A percentile compares a stretch with the other conserved stretches of the same genome.
These are phyloP conservation scores for Hydrophis major DNA, from an alignment of 2,797 vertebrate species.

Conservation along the genomic window DNA sequence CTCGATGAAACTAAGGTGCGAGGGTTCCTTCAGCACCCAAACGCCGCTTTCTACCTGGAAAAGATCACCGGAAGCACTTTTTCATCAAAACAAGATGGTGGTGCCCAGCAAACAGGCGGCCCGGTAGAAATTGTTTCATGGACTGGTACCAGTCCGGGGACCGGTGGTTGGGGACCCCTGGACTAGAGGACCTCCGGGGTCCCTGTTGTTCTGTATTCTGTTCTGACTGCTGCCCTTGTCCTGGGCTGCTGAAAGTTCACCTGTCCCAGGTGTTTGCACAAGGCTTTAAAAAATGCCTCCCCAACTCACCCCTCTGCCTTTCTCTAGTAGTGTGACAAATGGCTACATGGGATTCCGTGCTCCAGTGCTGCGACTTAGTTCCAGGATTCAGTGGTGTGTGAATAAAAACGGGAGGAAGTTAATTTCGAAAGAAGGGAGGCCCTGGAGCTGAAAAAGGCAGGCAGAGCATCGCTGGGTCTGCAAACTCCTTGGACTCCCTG, in stretches of 20 bases:
- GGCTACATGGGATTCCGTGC: too few species aligned
- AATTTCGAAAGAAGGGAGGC: not conserved
- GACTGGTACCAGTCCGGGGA: too few species aligned
- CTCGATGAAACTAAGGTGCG: too few species aligned
- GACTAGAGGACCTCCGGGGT: not conserved
- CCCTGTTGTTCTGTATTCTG: not conserved
- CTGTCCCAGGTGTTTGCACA: not conserved
- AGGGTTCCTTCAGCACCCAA: too few species aligned
- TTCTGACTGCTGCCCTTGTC: not conserved
- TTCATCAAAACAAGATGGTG: too few species aligned
- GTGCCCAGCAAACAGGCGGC: too few species aligned
- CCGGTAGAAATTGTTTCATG: too few species aligned
- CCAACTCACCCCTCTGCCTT: not conserved
- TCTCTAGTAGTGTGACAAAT: not conserved
- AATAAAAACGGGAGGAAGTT: not conserved
- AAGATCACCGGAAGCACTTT: too few species aligned
- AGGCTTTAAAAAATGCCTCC: not conserved
- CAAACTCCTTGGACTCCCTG: too few species aligned
- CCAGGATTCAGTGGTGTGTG: not conserved
- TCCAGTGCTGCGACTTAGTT: not conserved
- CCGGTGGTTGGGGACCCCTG: too few species aligned
- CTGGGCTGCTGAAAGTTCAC: not conserved
- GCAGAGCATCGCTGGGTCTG: too few species aligned
- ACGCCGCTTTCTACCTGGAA: too few species aligned
- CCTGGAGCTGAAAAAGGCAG: not conserved